Evolutionary conservation across 2,888 invertebrate genomes (phyloP), one percentile per base, ranked within the genome.

Genomic region (Cetonia aurata): DNA sequence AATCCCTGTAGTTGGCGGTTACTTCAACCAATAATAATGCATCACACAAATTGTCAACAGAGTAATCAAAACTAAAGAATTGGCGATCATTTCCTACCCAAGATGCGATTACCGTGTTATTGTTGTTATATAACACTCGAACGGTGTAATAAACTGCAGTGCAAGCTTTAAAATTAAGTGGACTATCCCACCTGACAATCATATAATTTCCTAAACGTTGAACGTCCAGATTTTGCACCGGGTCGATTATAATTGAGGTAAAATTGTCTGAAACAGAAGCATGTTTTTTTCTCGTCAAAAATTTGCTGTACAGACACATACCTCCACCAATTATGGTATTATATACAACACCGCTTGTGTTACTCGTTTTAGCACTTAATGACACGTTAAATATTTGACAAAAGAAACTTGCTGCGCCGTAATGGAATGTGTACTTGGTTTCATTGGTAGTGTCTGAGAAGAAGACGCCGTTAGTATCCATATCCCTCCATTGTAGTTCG

Each of bases 321-420:
- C 53, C 53, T 53, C 25, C 53, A 53, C 19, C 53, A 53, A 53
- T 31, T n/a, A 53, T 25, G n/a, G 53, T 53, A 19, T 53, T 6
- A n/a, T 53, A 53, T 2, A n/a, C 9, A n/a, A n/a, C 53, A 25
- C 53, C 53, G 31, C 8, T 2, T 12, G 8, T 12, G 31, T 53
- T 31, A 6, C n/a, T 53, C 10, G 8, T 25, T 53, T 19, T 53
- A 19, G 53, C 19, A 31, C 1, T 6, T 53, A 53, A n/a, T n/a
- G 25, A 17, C 17, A 53, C 53, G 8, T 12, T 31, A 31, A 53
- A 53, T 31, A 53, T 31, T 4, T 53, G 25, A 9, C 53, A 53
- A 25, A 19, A n/a, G 10, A 53, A 53, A 12, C 25, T 53, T 19
- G 25, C 53, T 19, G 25, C 31, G 1, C 10, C 53, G 9, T 25